phyloP scores from a whole-genome alignment of 2,113 vertebrate genomes.

The Piaya cayana region DNA sequence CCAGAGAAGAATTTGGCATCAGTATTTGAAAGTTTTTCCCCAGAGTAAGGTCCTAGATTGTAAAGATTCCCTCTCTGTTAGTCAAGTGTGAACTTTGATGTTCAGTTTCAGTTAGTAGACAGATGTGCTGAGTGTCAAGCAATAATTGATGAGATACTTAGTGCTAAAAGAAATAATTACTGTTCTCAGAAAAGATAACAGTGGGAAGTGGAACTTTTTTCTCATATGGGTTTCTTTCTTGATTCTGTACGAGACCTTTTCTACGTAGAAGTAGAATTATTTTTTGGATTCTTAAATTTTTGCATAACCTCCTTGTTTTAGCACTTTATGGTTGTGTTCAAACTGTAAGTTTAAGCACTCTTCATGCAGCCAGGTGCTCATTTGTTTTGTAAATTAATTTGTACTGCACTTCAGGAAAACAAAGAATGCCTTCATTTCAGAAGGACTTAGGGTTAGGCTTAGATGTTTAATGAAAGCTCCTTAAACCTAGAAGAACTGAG shows the following conservation, averaged over 20 bases:
- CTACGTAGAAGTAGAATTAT: not conserved
- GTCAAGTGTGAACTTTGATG: not conserved
- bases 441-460: not conserved
- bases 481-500: not conserved
- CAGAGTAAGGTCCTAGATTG: not conserved
- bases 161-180: not conserved
- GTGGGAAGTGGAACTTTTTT: not conserved
- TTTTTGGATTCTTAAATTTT: not conserved
- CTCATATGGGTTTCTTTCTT: not conserved
- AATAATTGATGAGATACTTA: not conserved
- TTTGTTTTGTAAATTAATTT: not conserved
- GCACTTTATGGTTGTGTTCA: not conserved
- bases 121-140: not conserved
- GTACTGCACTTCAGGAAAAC: not conserved
- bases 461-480: not conserved
- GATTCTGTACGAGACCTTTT: not conserved
- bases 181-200: not conserved
- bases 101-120: not conserved
- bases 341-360: not conserved
- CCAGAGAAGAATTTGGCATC: not conserved
- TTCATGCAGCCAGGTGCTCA: not conserved
- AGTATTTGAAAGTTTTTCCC: not conserved
- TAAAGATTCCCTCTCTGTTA: not conserved
- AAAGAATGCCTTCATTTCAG: not conserved
- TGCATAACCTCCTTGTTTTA: not conserved